Evolutionary conservation across 1,140 invertebrate genomes (phyloP).

Genomic region (Megalonaias nervosa): DNA sequence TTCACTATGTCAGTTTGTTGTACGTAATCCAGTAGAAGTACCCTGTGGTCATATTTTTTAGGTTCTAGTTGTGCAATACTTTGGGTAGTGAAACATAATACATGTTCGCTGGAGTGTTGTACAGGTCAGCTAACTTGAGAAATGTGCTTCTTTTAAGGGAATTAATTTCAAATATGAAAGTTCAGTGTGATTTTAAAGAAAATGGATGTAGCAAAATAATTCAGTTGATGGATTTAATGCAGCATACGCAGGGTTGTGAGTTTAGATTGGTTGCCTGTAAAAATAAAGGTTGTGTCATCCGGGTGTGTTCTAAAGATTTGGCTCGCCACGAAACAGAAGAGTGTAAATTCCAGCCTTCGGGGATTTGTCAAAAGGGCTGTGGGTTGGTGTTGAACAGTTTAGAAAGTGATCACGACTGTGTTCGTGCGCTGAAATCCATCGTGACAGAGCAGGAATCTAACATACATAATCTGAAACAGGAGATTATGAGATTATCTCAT

Average conservation of each 20-base stretch:
- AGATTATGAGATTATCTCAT: slow-evolving; percentile 23
- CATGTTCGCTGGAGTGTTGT: slow-evolving; percentile 46
- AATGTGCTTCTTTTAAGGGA: slow-evolving; percentile 48
- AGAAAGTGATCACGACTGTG: slow-evolving; percentile 36
- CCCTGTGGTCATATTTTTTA: slow-evolving; percentile 54
- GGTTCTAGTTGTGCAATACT: slow-evolving; percentile 57
- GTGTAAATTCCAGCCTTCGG: slow-evolving; percentile 45
- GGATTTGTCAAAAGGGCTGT: slow-evolving; percentile 52
- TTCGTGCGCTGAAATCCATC: slow-evolving; percentile 37
- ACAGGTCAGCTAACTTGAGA: slow-evolving; percentile 45
- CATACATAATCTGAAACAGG: slow-evolving; percentile 38
- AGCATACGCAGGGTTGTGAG: slow-evolving; percentile 44
- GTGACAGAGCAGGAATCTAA: slow-evolving; percentile 37
- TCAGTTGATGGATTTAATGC: slow-evolving; percentile 42
- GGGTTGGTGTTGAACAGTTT: slow-evolving; percentile 40
- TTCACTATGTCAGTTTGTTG: slow-evolving; percentile 44
- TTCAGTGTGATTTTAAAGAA: slow-evolving; percentile 46
- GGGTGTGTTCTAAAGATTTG: slow-evolving; percentile 24
- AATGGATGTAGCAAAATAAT: slow-evolving; percentile 42
- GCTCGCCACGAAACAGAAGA: slow-evolving; percentile 35
- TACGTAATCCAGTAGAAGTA: slow-evolving; percentile 52
- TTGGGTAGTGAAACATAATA: slow-evolving; percentile 49
- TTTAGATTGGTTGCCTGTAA: slow-evolving; percentile 38
- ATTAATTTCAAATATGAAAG: slow-evolving; percentile 50
- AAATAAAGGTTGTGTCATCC: slow-evolving; percentile 41